Base-by-base conservation (phyloP, 2,888 invertebrate genomes). In the Ametastegia equiseti region DNA sequence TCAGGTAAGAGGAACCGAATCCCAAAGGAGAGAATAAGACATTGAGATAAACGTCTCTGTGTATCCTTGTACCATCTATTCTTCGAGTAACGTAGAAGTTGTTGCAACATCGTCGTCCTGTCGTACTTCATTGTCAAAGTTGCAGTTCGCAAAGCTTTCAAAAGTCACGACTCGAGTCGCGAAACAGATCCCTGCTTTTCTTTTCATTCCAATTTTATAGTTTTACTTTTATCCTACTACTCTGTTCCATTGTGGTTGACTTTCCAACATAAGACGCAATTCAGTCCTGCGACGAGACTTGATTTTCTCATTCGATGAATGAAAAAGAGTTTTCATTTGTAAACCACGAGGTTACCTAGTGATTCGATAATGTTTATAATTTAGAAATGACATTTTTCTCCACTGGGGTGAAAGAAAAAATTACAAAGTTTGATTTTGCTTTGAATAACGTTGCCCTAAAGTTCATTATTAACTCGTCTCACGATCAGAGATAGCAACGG, bases 21-120 rank as follows among this genome's bases (percentile, higher is more conserved):
- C 75, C 23, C 54, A 13, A 0, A 36, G 50, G 75, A 75, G 75
- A 75, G 33, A 36, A 54, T 50, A 75, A 75, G 75, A 75, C 75
- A 75, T 36, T 75, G 36, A 45, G 75, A 54, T 45, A 36, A 75
- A 75, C 75, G 75, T 75, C 9, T 54, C 54, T 54, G 19, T 36
- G 50, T 54, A 50, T 75, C 27, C 71, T 71, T 19, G 54, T 19
- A 36, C 36, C 75, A 75, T 75, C 54, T 54, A 33, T 50, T 19
- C 54, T 4, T 45, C 23, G 33, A 2, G 75, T 75, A 36, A 54
- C 75, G 19, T 33, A 75, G 36, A 75, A 75, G 36, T 54, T 75
- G 75, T 60, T 50, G 75, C 54, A 54, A 36, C n/a, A 4, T 54
- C 15, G 36, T 36, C 36, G 33, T 75, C 36, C 36, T 27, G 54